Base-by-base conservation (phyloP, 2,888 invertebrate genomes). In the Prenolepis imparis region DNA sequence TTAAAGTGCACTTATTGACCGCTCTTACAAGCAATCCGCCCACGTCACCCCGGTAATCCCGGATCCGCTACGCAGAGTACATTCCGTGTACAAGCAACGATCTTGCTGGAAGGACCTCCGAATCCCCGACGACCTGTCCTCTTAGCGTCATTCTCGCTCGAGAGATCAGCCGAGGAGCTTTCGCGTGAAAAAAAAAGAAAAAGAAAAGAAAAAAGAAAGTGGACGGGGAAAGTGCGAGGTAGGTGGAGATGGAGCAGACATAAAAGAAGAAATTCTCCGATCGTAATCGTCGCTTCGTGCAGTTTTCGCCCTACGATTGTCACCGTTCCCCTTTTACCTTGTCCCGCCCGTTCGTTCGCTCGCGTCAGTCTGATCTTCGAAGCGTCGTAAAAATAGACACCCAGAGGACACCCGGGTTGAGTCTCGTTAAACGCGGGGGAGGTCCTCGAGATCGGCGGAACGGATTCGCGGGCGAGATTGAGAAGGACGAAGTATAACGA, bases 381-480 rank as follows among this genome's bases (percentile, higher is more conserved):
- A 70, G 61, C 64, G 64, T 80, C 80, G 83, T 85, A 86, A 82
- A 86, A 82, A 63, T 70, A 83, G 83, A 83, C 75, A 83, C 83
- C 77, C 77, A 55, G 68, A 68, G 78, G 63, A 83, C 61, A 82
- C 70, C 66, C 73, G 55, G 48, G 82, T 70, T 78, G 84, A 80
- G 57, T 59, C 85, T 85, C 86, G 80, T 86, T 85, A 85, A 86
- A 85, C 78, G 85, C 67, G 67, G 24, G 52, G 21, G 11, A 44
- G 57, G 59, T 73, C 52, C 68, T 66, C 41, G 44, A 59, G 73
- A 52, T 75, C 48, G 15, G 5, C 63, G 12, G 15, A 18, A 8
- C 8, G 12, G 36, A 77, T 12, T 12, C 36, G 6, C 36, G 52
- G 28, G n/a, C n/a, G n/a, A n/a, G n/a, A n/a, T n/a, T n/a, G n/a